Evolutionary conservation across 2,888 invertebrate genomes (phyloP), one percentile per base, ranked within the genome.

Genomic region (Orthosia gothica): DNA sequence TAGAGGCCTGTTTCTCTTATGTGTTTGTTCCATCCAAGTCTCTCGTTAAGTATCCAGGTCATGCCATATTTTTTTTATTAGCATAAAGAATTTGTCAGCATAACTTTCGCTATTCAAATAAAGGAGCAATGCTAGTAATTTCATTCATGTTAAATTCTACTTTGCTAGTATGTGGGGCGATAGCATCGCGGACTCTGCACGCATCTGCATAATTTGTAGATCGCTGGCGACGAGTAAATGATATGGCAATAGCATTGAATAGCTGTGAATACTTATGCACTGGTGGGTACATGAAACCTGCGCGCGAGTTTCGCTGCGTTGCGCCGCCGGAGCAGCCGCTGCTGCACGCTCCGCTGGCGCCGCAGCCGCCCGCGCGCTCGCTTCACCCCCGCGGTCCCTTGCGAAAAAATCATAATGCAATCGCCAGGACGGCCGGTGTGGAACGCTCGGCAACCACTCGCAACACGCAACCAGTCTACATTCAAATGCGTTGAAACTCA

Each of bases 401-500:
- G 96, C 96, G 96, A 96, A 96, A 94, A 94, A 96, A 95, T 94
- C 94, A 95, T 96, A 96, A 96, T 96, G 96, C 96, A 96, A 96
- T 95, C 95, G 95, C 93, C 95, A 94, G 96, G 95, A 95, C 95
- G 95, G 96, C 90, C 94, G 95, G 94, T 92, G 96, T 96, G 95
- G 96, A 95, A 95, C 96, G 95, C 93, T 93, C 92, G 91, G 91
- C 93, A 91, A 94, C 93, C 93, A 92, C 91, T 91, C 91, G 91
- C 93, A 94, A 93, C 95, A 96, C 95, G 95, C 94, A 94, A 95
- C 91, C 95, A 96, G 96, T 96, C 92, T 94, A 94, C 94, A 95
- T 93, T 96, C 94, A 95, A 95, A 94, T 96, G 95, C 95, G 96
- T 94, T 92, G 93, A 93, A 95, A 95, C 95, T 95, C 94, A 96